Evolutionary conservation across 1,140 invertebrate genomes (phyloP).

Genomic region (Colletes gigas): DNA sequence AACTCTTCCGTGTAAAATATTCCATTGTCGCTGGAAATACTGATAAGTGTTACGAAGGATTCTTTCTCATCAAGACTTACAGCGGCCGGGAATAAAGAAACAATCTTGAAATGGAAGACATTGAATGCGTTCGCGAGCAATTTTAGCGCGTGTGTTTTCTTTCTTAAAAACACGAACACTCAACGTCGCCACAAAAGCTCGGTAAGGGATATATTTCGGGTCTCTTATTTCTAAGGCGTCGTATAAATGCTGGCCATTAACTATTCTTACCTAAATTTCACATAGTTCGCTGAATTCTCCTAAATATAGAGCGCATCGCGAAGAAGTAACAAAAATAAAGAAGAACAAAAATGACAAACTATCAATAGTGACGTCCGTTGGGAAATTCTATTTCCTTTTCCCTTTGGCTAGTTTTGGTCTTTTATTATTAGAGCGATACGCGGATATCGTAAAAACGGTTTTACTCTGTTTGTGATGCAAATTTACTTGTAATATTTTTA

Average conservation of each 20-base stretch:
- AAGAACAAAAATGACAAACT: too few species aligned
- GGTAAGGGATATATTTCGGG: neutral
- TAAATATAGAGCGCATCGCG: too few species aligned
- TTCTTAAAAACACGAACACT: neutral
- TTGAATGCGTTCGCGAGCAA: conserved; percentile 27
- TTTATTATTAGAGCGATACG: too few species aligned
- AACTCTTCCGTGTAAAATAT: neutral
- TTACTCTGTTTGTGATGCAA: too few species aligned
- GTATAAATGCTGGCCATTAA: neutral
- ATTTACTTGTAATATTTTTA: too few species aligned
- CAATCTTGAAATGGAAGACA: conserved; percentile 57
- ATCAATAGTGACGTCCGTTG: too few species aligned
- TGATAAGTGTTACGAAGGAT: conserved; percentile 1
- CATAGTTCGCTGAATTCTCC: too few species aligned
- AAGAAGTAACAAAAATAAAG: too few species aligned
- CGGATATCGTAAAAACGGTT: too few species aligned
- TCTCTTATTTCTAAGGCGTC: neutral
- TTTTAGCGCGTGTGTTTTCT: neutral
- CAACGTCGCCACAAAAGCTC: neutral
- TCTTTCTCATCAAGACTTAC: neutral
- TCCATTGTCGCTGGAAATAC: neutral
- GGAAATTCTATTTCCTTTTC: too few species aligned
- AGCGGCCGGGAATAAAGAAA: conserved; percentile 23
- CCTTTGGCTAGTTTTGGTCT: too few species aligned
- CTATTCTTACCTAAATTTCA: too few species aligned